These are phyloP conservation scores for Pammene fasciana DNA, from an alignment of 2,888 invertebrate species.

Conservation along the genomic window DNA sequence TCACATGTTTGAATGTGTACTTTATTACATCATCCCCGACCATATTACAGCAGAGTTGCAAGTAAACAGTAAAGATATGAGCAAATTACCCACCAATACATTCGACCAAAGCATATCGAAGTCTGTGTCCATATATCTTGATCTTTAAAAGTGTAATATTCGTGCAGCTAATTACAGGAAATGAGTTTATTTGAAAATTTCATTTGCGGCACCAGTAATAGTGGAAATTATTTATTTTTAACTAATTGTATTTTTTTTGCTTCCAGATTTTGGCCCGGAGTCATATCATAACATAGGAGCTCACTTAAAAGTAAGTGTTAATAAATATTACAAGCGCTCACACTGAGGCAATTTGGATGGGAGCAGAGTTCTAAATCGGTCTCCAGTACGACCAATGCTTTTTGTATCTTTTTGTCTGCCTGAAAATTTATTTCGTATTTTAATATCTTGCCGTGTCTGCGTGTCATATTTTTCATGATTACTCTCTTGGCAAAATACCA, in stretches of 20 bases:
- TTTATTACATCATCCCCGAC: not conserved
- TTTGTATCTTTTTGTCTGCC: conserved; percentile 57
- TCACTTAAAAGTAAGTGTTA: conserved; percentile 71
- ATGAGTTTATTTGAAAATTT: no score
- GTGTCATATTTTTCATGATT: conserved; percentile 77
- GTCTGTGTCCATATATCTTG: no score
- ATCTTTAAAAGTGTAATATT: no score
- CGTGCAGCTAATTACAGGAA: no score
- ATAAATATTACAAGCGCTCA: conserved; percentile 20
- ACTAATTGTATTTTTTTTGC: conserved; percentile 48
- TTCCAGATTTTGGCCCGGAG: conserved; percentile 80
- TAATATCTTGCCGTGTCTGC: conserved; percentile 69
- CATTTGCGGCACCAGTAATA: no score
- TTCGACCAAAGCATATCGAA: no score
- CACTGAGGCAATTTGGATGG: conserved; percentile 47
- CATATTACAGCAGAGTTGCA: conserved; percentile 4
- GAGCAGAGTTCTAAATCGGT: conserved; percentile 45
- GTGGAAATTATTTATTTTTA: not conserved
- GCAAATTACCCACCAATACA: no score
- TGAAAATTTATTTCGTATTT: conserved; percentile 69
- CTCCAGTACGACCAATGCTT: conserved; percentile 46
- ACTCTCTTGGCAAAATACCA: conserved; percentile 77
- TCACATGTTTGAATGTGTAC: conserved; percentile 27
- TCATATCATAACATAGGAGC: conserved; percentile 77
- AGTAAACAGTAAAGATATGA: not conserved